These are phyloP conservation scores for Valencia hispanica DNA, from an alignment of 2,797 vertebrate species.

Conservation along the genomic window DNA sequence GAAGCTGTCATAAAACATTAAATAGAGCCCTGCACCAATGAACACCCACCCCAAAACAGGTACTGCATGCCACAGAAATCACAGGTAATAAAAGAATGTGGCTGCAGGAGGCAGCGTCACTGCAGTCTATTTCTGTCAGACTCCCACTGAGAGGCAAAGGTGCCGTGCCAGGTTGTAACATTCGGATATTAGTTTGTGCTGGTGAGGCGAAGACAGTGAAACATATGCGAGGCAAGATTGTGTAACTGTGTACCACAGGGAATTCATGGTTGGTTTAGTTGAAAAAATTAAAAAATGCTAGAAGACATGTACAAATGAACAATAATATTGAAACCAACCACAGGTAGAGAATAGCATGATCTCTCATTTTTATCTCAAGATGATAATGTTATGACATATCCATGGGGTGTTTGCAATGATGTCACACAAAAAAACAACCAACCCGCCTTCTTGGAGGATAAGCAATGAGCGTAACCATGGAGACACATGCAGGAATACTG, in stretches of 20 bases:
- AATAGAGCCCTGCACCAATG: not conserved
- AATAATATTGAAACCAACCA: not conserved
- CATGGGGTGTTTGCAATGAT: not conserved
- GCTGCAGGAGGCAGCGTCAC: constrained; percentile 3
- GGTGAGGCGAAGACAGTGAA: not conserved
- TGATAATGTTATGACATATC: not conserved
- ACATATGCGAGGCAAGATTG: not conserved
- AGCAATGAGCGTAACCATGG: too few relatives aligned
- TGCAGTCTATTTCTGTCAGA: constrained; percentile 14
- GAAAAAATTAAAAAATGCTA: not conserved
- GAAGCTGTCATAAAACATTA: not conserved
- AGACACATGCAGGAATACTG: too few relatives aligned
- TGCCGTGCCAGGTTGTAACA: constrained; percentile 10
- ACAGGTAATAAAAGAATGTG: constrained; percentile 13
- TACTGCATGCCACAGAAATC: not conserved
- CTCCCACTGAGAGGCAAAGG: constrained; percentile 4
- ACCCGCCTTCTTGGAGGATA: too few relatives aligned
- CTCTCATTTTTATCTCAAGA: not conserved
- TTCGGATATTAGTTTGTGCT: not conserved
- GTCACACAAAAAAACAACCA: too few relatives aligned
- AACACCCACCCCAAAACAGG: not conserved
- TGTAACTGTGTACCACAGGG: not conserved
- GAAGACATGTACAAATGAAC: not conserved
- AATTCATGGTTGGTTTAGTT: not conserved
- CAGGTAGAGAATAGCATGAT: not conserved